Evolutionary conservation across 2,888 invertebrate species (phyloP), one percentile per base, ranked within the genome.

Genomic region (Therioaphis trifolii): DNA sequence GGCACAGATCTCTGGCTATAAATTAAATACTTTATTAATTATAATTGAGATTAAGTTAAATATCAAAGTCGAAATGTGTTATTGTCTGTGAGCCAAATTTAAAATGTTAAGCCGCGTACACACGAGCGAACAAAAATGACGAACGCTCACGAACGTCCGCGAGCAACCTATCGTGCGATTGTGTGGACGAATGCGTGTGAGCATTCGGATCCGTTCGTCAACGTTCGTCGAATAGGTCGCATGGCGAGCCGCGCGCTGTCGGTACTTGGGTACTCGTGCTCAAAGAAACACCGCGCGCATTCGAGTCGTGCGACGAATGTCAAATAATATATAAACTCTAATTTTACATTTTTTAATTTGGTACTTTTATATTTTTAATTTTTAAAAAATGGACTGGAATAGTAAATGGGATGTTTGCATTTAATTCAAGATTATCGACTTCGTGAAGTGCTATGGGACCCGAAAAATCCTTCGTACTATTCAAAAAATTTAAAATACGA

Each of bases 71-170:
- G n/a, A n/a, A n/a, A n/a, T n/a, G n/a, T n/a, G n/a, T n/a, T n/a
- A n/a, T n/a, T n/a, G n/a, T n/a, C n/a, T n/a, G n/a, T n/a, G n/a
- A n/a, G n/a, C n/a, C n/a, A n/a, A n/a, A n/a, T n/a, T 7, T 7
- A 55, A 55, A 55, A 55, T 21, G 5, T 55, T 55, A 55, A n/a
- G n/a, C n/a, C n/a, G 58, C 58, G 58, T 58, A 58, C 58, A 24
- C 58, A 52, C 52, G 52, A 52, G 52, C 52, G 52, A 52, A 52
- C 52, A 52, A 52, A 52, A 52, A 52, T n/a, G n/a, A 52, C 52
- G 52, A 52, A 52, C n/a, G 52, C 52, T 52, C 52, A n/a, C 52
- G 52, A 52, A 52, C 52, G 52, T 52, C n/a, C 5, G 52, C n/a
- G 52, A 18, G 52, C 52, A 5, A 52, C n/a, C 52, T n/a, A 52